Evolutionary conservation across 1,140 invertebrate genomes (phyloP).

Genomic region (Drosophila athabasca): DNA sequence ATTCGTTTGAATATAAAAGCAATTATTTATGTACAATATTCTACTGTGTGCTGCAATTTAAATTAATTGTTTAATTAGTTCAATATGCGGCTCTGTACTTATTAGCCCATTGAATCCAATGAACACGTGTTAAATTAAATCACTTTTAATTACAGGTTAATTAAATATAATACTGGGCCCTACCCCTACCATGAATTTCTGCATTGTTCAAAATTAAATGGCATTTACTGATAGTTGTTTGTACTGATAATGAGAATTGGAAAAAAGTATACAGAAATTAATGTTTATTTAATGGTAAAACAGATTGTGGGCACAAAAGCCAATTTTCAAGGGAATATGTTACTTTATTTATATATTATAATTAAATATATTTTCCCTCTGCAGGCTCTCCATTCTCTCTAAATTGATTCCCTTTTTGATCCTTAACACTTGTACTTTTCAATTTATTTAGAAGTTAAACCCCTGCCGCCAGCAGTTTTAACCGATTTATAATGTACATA

Average conservation of each 20-base stretch:
- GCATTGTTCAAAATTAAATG: constrained; percentile 3
- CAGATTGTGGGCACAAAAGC: not conserved
- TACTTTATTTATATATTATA: not conserved
- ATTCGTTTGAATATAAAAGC: constrained; percentile 32
- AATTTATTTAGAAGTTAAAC: too few species aligned
- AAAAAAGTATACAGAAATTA: constrained; percentile 6
- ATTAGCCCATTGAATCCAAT: constrained; percentile 30
- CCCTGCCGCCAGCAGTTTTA: not conserved
- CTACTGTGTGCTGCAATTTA: constrained; percentile 1
- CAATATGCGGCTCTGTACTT: constrained; percentile 13
- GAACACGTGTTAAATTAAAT: constrained; percentile 45
- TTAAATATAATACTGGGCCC: constrained; percentile 43
- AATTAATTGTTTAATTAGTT: constrained; percentile 46
- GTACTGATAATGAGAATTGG: constrained; percentile 16
- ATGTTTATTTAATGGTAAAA: constrained; percentile 29
- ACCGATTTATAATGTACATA: not conserved
- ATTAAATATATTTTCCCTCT: not conserved
- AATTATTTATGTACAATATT: constrained; percentile 19
- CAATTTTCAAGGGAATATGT: not conserved
- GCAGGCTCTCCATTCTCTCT: too few species aligned
- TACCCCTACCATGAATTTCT: not conserved
- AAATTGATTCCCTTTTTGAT: too few species aligned
- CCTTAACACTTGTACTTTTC: too few species aligned
- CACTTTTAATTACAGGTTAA: constrained; percentile 54
- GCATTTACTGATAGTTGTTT: constrained; percentile 3